A percentile compares a stretch with the other conserved stretches of the same genome.
Conservation (phyloP, 2,113 vertebrate genomes). For the Alethe castanea region DNA sequence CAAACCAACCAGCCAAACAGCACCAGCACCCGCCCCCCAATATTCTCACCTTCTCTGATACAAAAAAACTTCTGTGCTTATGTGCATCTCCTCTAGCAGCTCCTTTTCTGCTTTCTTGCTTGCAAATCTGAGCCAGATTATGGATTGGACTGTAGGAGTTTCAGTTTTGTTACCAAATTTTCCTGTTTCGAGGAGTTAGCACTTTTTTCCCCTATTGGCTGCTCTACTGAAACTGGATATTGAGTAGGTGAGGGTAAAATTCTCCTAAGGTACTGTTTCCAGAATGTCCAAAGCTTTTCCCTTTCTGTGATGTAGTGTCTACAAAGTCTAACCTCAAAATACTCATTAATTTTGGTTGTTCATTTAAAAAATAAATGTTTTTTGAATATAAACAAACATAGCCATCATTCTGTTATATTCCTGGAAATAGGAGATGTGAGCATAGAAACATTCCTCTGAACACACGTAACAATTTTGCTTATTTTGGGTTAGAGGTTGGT, state of each 20-base stretch:
- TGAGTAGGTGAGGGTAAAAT: neutral
- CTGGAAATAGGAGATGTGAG: neutral
- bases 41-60: neutral
- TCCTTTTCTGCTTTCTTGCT: neutral
- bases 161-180: neutral
- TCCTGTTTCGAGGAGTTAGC: neutral
- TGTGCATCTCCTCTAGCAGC: neutral
- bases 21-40: fast-evolving
- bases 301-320: neutral
- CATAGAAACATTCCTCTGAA: neutral
- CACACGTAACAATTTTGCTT: neutral
- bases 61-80: neutral
- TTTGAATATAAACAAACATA: neutral
- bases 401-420: neutral
- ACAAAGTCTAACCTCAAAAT: neutral
- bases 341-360: neutral
- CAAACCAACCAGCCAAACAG: neutral
- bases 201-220: fast-evolving
- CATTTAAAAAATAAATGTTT: neutral
- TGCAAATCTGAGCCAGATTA: neutral
- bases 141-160: neutral
- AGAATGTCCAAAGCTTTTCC: neutral
- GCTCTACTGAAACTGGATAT: neutral
- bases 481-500: neutral
- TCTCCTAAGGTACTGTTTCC: neutral